Evolutionary conservation across 2,888 invertebrate species (phyloP), one percentile per base, ranked within the genome.

Genomic region (Lasioglossum zephyrum): DNA sequence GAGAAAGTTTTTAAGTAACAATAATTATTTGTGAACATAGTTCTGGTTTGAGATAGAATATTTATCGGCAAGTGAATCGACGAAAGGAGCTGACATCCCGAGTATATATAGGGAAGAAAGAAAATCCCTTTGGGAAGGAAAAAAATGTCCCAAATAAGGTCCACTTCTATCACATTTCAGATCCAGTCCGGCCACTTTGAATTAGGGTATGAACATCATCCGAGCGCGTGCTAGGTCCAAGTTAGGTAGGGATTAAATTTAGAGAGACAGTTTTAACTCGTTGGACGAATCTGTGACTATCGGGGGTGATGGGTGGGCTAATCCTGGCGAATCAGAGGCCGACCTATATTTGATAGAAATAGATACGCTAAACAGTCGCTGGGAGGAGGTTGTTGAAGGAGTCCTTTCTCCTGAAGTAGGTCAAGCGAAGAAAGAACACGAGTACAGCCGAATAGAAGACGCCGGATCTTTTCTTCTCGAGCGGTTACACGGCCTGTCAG

Each of bases 311-410:
- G 22, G 39, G 22, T 3, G 22, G 22, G 69, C 22, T 39, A 69
- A 69, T 69, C 69, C 41, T 39, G 36, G n/a, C 39, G 39, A n/a
- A 44, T 22, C n/a, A 63, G 31, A 66, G 53, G 18, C 26, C 36
- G 84, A 83, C 84, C 83, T 49, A 78, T 72, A 84, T 83, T 83
- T 72, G 57, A 47, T 53, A 18, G 39, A 76, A 57, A 83, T 66
- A 60, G 77, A 83, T 72, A 84, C 77, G 69, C 74, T 69, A 77
- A 74, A 83, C 83, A 63, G 53, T 26, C 36, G 69, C 36, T 39
- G 31, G 26, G 57, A 6, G n/a, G 49, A 39, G 63, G 41, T 44
- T 36, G 53, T 57, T 39, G 49, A 57, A 69, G 53, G 49, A 6
- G 44, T 16, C 44, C 39, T 39, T 69, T 72, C 47, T n/a, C 26